phyloP scores from a whole-genome alignment of 2,113 vertebrate species.

The Corythaeola cristata region DNA sequence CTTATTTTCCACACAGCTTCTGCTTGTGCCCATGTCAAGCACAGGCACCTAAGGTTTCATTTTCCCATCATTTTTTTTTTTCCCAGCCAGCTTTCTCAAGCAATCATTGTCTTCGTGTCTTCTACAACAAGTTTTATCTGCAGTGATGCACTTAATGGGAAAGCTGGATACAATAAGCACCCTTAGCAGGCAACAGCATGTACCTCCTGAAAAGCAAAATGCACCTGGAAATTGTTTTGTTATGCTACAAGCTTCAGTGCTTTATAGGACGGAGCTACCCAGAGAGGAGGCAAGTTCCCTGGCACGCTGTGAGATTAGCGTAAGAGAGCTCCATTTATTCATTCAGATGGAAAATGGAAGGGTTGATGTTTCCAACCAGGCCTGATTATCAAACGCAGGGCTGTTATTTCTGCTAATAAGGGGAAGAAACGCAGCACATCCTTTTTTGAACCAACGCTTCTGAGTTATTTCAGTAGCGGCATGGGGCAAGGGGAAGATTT shows the following conservation, averaged over 20 bases:
- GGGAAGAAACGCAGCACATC: background rate
- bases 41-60: rapidly evolving
- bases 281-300: rapidly evolving
- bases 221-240: background rate
- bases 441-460: background rate
- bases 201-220: background rate
- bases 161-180: background rate
- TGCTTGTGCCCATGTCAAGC: rapidly evolving
- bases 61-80: background rate
- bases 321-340: background rate
- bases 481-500: background rate
- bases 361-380: background rate
- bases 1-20: background rate
- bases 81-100: background rate
- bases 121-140: background rate
- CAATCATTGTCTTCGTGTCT: rapidly evolving
- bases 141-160: background rate
- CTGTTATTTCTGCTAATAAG: background rate
- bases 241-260: background rate
- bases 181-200: background rate
- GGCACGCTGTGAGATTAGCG: rapidly evolving
- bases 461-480: background rate
- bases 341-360: background rate
- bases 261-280: rapidly evolving
- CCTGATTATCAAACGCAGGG: background rate